Evolutionary conservation across 2,113 vertebrate species (phyloP), one percentile per base, ranked within the genome.

Genomic region (Onychorhynchus coronatus): DNA sequence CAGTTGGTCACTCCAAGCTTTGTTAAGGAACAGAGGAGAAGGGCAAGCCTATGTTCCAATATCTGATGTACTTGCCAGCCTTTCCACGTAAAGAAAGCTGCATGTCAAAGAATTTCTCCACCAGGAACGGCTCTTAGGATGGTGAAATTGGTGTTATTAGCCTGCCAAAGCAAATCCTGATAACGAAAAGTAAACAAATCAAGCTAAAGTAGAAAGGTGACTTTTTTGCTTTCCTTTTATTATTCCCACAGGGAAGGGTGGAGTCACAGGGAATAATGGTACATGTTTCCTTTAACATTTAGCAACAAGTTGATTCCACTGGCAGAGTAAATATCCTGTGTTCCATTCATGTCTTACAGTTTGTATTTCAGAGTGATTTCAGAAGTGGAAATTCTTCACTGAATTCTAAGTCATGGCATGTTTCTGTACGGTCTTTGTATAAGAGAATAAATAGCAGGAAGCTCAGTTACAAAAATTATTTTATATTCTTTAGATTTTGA

Each of bases 201-300:
- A 75, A 70, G 67, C 0, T 2, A 55, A 82, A 93, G 85, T 44
- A 74, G 63, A 63, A 83, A 66, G 58, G 63, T 75, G 74, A 18
- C 52, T 70, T 73, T 85, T 88, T 61, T 73, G 65, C 25, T 84
- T 88, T 92, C 67, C 63, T 93, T 80, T 86, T 67, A 46, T 90
- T 86, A 77, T 53, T 94, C 50, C 67, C 63, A 2, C 11, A 14
- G 79, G 88, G 92, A 88, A 86, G 68, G 95, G 94, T 94, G 96
- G 94, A 93, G 91, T 72, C 71, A 47, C 31, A 9, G 44, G 35
- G 68, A 84, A 39, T 95, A 95, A 93, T 58, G 53, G 33, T 30
- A 11, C 41, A 1, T 28, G 41, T 88, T 96, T 94, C 93, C 91
- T 86, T 77, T 91, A 81, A 70, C 76, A 28, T 84, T 86, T 87